Evolutionary conservation across 64 coral and sea anemone species (phyloP).

Genomic region (Pachyseris speciosa): DNA sequence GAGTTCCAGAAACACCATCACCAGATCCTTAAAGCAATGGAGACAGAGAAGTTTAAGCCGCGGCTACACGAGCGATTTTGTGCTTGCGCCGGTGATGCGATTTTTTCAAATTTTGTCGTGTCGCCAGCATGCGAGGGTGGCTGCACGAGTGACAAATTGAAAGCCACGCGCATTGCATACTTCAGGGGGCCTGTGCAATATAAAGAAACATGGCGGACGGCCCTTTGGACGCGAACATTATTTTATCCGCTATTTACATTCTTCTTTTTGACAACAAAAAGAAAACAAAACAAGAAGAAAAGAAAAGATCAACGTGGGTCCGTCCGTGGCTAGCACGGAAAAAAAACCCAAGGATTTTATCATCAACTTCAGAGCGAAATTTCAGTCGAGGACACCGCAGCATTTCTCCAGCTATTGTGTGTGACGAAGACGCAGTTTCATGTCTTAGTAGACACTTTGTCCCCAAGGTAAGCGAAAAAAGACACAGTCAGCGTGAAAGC

Average conservation of each 20-base stretch:
- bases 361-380: conserved; percentile 43
- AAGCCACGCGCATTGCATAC: background rate
- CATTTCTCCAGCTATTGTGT: conserved; percentile 25
- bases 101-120: background rate
- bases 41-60: conserved; percentile 21
- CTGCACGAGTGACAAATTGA: background rate
- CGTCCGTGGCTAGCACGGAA: conserved; percentile 25
- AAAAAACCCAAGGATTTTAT: background rate
- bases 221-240: background rate
- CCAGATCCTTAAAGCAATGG: conserved; percentile 12
- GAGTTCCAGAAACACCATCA: background rate
- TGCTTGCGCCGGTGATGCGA: background rate
- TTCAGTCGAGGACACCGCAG: conserved; percentile 8
- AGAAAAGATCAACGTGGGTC: conserved; percentile 30
- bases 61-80: conserved; percentile 34
- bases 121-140: background rate
- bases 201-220: conserved; percentile 24
- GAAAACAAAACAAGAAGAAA: background rate
- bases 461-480: background rate
- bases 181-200: background rate
- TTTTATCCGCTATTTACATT: background rate
- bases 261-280: background rate
- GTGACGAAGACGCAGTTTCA: conserved; percentile 24
- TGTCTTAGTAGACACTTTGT: background rate
- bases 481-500: conserved; percentile 12